Evolutionary conservation across 2,113 vertebrate species (phyloP).

Genomic region (Orycteropus afer): DNA sequence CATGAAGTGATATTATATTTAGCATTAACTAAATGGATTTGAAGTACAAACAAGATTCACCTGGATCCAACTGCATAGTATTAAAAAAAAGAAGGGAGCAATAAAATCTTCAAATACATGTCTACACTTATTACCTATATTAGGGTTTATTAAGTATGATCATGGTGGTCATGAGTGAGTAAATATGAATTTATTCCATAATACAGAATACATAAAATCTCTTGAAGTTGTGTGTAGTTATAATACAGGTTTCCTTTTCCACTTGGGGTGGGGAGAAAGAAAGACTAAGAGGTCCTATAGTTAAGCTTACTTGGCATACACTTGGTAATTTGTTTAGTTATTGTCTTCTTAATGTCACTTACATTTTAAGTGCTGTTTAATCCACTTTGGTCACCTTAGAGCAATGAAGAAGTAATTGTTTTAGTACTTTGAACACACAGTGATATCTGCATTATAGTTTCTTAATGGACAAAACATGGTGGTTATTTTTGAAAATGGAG

Average conservation of each 20-base stretch:
- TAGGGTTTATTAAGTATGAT: slow-evolving; percentile 49
- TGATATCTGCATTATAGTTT: neutral
- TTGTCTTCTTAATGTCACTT: neutral
- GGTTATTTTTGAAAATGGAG: neutral
- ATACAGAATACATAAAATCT: slow-evolving; percentile 40
- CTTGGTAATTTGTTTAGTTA: neutral
- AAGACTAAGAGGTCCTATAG: neutral
- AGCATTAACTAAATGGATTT: no score
- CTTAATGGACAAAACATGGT: slow-evolving; percentile 40
- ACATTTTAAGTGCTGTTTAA: slow-evolving; percentile 47
- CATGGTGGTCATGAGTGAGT: neutral
- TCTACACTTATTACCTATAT: neutral
- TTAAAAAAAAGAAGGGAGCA: no score
- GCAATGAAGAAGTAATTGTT: slow-evolving; percentile 5
- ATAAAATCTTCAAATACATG: neutral
- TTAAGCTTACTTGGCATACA: slow-evolving; percentile 34
- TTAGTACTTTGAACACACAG: neutral
- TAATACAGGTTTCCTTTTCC: neutral
- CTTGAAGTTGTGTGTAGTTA: neutral
- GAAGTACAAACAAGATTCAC: neutral
- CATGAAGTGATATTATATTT: neutral
- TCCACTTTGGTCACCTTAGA: slow-evolving; percentile 42
- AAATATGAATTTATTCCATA: slow-evolving; percentile 63
- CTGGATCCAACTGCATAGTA: neutral
- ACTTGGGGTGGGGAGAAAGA: neutral